Percentiles rank a stretch among this genome's conserved stretches.
Evolutionary conservation across 2,113 vertebrate genomes (phyloP).

Genomic region (Tenrec ecaudatus): DNA sequence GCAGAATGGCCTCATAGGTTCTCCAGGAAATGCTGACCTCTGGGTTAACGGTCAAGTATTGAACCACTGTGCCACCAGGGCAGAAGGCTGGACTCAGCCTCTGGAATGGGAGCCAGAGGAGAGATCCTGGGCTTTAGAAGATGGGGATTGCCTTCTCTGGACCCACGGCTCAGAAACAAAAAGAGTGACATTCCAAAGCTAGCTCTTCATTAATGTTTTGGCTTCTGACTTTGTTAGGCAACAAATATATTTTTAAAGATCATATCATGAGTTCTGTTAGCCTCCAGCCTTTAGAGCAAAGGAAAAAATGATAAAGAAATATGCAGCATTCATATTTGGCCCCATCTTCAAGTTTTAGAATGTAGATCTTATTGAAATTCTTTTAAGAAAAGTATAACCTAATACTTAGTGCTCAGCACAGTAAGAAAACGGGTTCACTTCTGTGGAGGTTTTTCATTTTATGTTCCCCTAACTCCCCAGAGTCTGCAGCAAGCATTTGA

Average conservation of each 20-base stretch:
- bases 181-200: neutral
- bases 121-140: neutral
- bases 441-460: slow-evolving; percentile 34
- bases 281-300: slow-evolving; percentile 29
- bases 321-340: slow-evolving; percentile 33
- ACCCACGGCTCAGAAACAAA: neutral
- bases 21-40: neutral
- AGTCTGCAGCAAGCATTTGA: neutral
- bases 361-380: neutral
- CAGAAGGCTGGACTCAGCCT: neutral
- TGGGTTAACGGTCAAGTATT: neutral
- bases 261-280: neutral
- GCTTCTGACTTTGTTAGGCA: slow-evolving; percentile 57
- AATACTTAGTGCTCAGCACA: neutral
- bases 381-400: slow-evolving; percentile 43
- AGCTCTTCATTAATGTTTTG: slow-evolving; percentile 5
- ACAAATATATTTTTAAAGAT: slow-evolving; percentile 22
- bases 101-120: neutral
- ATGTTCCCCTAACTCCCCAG: neutral
- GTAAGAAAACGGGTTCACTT: neutral
- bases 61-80: neutral
- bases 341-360: slow-evolving; percentile 15
- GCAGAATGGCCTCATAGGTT: neutral
- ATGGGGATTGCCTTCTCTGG: neutral
- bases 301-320: slow-evolving; percentile 56